phyloP scores from a whole-genome alignment of 2,888 invertebrate species.

The Entomobrya proxima region DNA sequence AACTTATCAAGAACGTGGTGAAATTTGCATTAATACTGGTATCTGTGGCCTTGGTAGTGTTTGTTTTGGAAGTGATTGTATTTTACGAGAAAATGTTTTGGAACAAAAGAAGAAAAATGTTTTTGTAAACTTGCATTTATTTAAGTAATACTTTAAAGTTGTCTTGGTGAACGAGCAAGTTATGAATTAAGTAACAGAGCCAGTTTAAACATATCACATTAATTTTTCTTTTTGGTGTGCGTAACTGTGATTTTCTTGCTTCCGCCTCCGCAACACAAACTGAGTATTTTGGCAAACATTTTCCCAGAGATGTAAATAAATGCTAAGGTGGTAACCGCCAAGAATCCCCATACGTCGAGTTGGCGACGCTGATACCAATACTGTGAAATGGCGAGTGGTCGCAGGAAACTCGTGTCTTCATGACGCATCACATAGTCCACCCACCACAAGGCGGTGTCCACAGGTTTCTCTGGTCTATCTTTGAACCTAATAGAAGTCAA shows the following conservation, averaged over 20 bases:
- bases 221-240: slow-evolving; percentile 20
- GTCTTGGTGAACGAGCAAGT: neutral
- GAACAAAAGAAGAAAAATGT: too few species aligned
- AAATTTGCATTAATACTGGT: neutral
- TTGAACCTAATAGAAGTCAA: slow-evolving; percentile 49
- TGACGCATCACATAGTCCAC: slow-evolving; percentile 64
- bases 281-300: neutral
- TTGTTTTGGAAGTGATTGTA: slow-evolving; percentile 17
- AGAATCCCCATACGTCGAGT: slow-evolving; percentile 69
- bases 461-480: slow-evolving; percentile 65
- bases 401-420: slow-evolving; percentile 59
- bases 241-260: neutral
- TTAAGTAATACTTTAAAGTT: too few species aligned
- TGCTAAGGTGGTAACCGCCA: neutral
- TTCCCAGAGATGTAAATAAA: neutral
- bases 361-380: slow-evolving; percentile 66
- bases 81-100: neutral
- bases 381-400: slow-evolving; percentile 48
- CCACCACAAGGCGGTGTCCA: slow-evolving; percentile 71
- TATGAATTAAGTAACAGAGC: neutral
- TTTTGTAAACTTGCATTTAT: too few species aligned
- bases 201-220: neutral
- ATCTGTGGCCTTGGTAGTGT: neutral
- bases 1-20: slow-evolving; percentile 17
- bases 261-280: slow-evolving; percentile 25